These are phyloP conservation scores for Steinernema scapterisci DNA, from an alignment of 2,888 invertebrate species.

Conservation along the genomic window DNA sequence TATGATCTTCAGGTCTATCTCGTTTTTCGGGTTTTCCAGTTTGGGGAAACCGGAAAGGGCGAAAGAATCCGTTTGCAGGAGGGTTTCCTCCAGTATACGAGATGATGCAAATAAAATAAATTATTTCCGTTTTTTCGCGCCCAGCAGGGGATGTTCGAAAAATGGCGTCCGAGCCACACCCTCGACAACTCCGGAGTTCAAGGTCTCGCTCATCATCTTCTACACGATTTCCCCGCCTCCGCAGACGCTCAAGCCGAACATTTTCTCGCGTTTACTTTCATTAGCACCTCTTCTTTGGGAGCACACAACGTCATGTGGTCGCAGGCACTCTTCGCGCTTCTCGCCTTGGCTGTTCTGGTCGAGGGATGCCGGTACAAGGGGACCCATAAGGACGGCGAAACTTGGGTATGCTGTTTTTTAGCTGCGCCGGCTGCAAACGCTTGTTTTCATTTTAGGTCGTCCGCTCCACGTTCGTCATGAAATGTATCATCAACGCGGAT, in stretches of 20 bases:
- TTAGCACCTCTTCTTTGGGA: too few species aligned
- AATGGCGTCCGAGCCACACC: constrained; percentile 23
- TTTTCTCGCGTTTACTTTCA: not conserved
- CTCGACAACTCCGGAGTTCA: constrained; percentile 23
- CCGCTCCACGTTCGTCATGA: constrained; percentile 51
- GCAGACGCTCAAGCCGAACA: not conserved
- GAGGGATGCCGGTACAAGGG: constrained; percentile 46
- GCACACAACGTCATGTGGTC: too few species aligned
- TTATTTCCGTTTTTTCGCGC: constrained; percentile 22
- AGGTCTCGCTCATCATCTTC: not conserved
- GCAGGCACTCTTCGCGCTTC: not conserved
- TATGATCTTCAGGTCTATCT: too few species aligned
- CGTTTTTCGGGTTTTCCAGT: too few species aligned
- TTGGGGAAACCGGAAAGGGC: not conserved
- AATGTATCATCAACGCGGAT: constrained; percentile 46
- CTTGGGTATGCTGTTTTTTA: constrained; percentile 44
- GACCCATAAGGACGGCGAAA: constrained; percentile 48
- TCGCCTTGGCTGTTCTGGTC: not conserved
- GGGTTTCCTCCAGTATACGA: not conserved
- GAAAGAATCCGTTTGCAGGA: not conserved
- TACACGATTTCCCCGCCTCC: constrained; percentile 9
- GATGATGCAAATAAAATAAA: constrained; percentile 20
- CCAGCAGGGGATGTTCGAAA: constrained; percentile 10
- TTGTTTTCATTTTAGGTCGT: constrained; percentile 47
- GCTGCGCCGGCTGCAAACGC: not conserved